A percentile compares a stretch with the other conserved stretches of the same genome.
Conservation (phyloP, 2,797 vertebrate genomes). For the Eulemur coronatus region DNA sequence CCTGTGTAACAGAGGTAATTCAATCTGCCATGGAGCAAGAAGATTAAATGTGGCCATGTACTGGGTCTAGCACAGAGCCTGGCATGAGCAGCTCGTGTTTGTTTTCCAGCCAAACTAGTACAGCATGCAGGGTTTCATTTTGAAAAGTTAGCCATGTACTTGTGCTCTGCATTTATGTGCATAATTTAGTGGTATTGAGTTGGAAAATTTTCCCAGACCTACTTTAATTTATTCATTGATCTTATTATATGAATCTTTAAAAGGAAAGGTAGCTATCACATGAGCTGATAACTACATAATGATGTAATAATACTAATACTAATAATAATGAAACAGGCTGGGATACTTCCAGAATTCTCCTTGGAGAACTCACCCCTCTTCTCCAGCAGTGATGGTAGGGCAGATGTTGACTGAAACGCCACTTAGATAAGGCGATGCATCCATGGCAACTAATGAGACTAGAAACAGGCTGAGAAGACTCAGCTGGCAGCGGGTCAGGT, state of each 20-base stretch:
- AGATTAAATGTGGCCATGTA: not conserved
- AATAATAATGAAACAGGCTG: conserved; percentile 41
- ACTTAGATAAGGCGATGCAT: conserved; percentile 53
- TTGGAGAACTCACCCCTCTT: conserved; percentile 52
- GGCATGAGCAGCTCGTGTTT: conserved; percentile 21
- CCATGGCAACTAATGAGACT: conserved; percentile 71
- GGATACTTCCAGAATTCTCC: conserved; percentile 57
- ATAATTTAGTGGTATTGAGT: not conserved
- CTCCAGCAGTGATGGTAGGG: conserved; percentile 43
- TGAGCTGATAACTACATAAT: conserved; percentile 76
- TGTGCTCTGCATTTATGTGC: not conserved
- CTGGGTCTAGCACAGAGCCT: conserved; percentile 30
- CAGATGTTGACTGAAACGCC: conserved; percentile 73
- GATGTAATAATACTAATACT: conserved; percentile 26
- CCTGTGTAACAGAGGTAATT: not conserved
- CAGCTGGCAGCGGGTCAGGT: conserved; percentile 33
- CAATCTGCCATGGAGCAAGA: not conserved
- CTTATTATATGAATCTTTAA: conserved; percentile 78
- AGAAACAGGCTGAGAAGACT: not conserved
- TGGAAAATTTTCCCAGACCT: conserved; percentile 53
- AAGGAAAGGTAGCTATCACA: conserved; percentile 77
- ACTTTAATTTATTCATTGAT: conserved; percentile 78
- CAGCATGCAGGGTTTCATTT: not conserved
- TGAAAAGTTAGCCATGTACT: not conserved
- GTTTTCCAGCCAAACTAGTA: not conserved